Conservation (phyloP, 2,113 vertebrate genomes). For the Phasianus colchicus region DNA sequence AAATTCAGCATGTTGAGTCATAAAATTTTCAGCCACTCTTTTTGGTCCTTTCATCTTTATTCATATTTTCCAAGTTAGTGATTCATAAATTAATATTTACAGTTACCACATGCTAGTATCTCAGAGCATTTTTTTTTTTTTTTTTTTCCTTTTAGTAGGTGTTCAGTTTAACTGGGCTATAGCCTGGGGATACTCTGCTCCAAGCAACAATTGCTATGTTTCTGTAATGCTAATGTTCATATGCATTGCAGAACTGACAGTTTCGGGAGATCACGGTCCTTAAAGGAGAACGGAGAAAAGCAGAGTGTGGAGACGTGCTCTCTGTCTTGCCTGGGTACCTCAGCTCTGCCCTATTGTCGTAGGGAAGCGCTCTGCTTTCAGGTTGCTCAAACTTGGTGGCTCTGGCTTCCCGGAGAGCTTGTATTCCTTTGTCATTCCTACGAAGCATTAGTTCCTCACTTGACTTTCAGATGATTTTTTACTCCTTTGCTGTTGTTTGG, state of each 20-base stretch:
- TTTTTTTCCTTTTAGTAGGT: neutral
- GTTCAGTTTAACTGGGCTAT: neutral
- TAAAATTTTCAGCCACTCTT: constrained; percentile 51
- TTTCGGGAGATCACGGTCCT: neutral
- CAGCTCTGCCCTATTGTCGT: neutral
- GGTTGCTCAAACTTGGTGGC: neutral
- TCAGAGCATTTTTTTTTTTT: neutral
- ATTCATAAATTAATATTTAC: constrained; percentile 55
- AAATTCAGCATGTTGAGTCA: constrained; percentile 34
- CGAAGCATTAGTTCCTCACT: neutral
- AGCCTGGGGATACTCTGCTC: neutral
- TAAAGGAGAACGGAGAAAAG: neutral
- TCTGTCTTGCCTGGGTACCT: neutral
- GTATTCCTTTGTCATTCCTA: neutral
- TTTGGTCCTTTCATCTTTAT: constrained; percentile 52
- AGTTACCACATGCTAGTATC: neutral
- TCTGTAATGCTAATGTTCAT: neutral
- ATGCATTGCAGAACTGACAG: neutral
- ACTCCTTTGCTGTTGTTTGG: constrained; percentile 5
- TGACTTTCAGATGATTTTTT: neutral
- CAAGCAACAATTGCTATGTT: neutral
- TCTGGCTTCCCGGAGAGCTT: neutral
- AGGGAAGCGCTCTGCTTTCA: neutral
- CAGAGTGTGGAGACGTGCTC: neutral
- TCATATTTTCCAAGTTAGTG: constrained; percentile 48